phyloP scores from a whole-genome alignment of 2,797 vertebrate species.

The Yasuhikotakia modesta region DNA sequence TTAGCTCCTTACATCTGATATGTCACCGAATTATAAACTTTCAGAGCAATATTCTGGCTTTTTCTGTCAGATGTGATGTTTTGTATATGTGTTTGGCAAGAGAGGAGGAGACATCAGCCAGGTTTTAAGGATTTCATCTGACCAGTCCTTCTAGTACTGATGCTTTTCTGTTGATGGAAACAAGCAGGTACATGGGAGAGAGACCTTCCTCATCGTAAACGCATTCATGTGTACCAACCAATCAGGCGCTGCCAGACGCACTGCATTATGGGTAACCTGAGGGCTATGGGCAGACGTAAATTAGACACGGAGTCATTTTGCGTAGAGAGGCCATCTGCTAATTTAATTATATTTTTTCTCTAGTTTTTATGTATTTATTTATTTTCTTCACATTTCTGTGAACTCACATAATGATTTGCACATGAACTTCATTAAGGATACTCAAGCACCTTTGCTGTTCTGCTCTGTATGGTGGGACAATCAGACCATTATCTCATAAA shows the following conservation, averaged over 20 bases:
- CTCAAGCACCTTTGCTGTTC: conserved; percentile 62
- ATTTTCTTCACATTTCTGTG: conserved; percentile 59
- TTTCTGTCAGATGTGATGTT: neutral
- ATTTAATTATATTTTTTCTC: conserved; percentile 64
- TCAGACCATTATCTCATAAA: conserved; percentile 36
- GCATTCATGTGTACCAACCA: neutral
- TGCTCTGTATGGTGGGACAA: conserved; percentile 47
- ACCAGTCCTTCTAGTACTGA: neutral
- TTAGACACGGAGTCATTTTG: conserved; percentile 60
- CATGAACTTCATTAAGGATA: conserved; percentile 59
- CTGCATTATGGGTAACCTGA: conserved; percentile 26
- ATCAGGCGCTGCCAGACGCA: conserved; percentile 24
- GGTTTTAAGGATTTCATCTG: conserved; percentile 28
- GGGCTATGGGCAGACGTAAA: conserved; percentile 55
- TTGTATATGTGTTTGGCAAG: neutral
- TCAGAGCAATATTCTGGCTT: neutral
- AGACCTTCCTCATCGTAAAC: neutral
- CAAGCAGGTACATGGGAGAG: neutral
- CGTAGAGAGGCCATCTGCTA: conserved; percentile 60
- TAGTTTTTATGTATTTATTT: conserved; percentile 31
- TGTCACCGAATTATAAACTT: conserved; percentile 36
- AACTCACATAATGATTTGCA: conserved; percentile 59
- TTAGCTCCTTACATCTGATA: conserved; percentile 37
- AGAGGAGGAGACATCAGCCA: conserved; percentile 16
- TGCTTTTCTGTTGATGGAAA: conserved; percentile 37